Conservation (phyloP, 2,113 vertebrate species). For the Ceratotherium simum region DNA sequence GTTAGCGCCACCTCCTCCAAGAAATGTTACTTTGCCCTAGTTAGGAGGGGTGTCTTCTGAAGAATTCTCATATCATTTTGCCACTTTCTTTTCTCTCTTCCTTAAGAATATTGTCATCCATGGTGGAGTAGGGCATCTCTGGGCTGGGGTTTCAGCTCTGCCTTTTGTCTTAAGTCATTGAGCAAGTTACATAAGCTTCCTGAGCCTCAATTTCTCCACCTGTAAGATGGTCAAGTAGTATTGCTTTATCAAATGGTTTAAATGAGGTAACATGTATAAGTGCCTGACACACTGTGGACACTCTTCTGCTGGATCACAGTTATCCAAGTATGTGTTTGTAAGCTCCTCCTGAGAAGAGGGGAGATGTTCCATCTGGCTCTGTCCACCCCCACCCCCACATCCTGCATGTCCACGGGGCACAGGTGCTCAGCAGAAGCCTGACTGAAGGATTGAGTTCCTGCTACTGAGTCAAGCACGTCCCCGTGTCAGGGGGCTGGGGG, state of each 20-base stretch:
- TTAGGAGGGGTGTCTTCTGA: neutral
- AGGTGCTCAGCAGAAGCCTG: neutral
- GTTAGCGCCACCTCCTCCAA: neutral
- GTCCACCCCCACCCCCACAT: rapidly evolving
- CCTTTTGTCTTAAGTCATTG: neutral
- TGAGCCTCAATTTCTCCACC: neutral
- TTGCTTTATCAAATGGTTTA: neutral
- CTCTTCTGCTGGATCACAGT: neutral
- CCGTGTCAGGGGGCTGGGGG: rapidly evolving
- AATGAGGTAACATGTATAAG: neutral
- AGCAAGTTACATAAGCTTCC: neutral
- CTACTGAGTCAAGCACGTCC: neutral
- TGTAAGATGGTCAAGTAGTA: neutral
- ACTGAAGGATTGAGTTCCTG: neutral
- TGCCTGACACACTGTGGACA: rapidly evolving
- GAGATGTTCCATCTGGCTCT: neutral
- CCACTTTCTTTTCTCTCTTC: neutral
- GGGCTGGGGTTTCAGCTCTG: neutral
- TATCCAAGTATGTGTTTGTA: neutral
- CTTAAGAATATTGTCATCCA: neutral
- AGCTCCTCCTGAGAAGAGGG: neutral
- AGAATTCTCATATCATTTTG: neutral
- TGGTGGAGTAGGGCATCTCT: neutral
- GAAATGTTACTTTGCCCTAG: neutral
- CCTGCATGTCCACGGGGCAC: neutral